Percentiles rank a stretch among this genome's conserved stretches.
Conservation (phyloP, 2,113 vertebrate genomes). For the Hippocampus mohnikei region DNA sequence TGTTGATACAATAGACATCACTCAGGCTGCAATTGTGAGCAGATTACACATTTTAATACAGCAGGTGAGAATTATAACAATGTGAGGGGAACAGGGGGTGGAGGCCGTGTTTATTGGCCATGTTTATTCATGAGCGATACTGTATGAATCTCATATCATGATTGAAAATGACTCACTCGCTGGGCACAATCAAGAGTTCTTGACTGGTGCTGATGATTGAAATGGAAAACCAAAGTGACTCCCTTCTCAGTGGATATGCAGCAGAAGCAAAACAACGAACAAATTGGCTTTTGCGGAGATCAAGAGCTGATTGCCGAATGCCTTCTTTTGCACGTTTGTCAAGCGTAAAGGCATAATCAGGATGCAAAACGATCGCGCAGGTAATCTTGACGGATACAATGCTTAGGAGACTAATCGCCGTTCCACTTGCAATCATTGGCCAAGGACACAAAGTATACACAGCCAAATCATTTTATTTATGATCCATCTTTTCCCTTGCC, state of each 20-base stretch:
- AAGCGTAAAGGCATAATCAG: slow-evolving; percentile 35
- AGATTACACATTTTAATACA: slow-evolving; percentile 61
- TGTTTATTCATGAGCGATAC: slow-evolving; percentile 54
- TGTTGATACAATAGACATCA: slow-evolving; percentile 71
- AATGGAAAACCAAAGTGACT: slow-evolving; percentile 51
- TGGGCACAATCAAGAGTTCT: slow-evolving; percentile 51
- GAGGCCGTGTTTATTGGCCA: slow-evolving; percentile 34
- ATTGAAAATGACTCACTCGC: slow-evolving; percentile 47
- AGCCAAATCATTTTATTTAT: slow-evolving; percentile 8
- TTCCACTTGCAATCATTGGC: slow-evolving; percentile 35
- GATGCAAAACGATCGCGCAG: slow-evolving; percentile 27
- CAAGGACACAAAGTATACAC: slow-evolving; percentile 8
- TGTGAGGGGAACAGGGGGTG: background rate
- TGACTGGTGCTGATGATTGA: slow-evolving; percentile 48
- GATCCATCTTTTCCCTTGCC: background rate
- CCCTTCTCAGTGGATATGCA: slow-evolving; percentile 30
- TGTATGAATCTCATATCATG: slow-evolving; percentile 38
- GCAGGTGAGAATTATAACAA: slow-evolving; percentile 57
- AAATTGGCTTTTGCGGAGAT: slow-evolving; percentile 48
- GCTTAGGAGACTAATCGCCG: slow-evolving; percentile 51
- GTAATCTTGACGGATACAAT: slow-evolving; percentile 48
- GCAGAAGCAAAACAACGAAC: slow-evolving; percentile 41
- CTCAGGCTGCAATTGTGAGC: slow-evolving; percentile 65
- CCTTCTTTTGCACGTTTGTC: slow-evolving; percentile 43
- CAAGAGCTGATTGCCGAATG: slow-evolving; percentile 61